Percentiles rank a stretch among this genome's conserved stretches.
Evolutionary conservation across 1,140 invertebrate species (phyloP).

Genomic region (Halesus radiatus): DNA sequence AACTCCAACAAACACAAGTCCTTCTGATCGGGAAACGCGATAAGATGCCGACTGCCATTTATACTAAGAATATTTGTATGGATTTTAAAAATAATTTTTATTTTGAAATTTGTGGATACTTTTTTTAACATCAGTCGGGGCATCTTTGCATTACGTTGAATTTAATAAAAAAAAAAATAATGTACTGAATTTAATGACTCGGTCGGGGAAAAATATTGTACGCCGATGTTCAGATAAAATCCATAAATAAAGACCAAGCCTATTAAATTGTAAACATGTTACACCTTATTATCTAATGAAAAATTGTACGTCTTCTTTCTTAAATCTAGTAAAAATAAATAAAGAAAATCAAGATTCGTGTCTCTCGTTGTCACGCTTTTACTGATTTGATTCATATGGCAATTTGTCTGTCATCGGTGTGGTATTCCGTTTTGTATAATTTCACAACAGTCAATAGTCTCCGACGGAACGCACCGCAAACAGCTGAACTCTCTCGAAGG

Average conservation of each 20-base stretch:
- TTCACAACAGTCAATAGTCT: neutral
- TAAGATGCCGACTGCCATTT: no score
- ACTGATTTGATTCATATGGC: neutral
- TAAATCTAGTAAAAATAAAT: constrained; percentile 27
- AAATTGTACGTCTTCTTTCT: constrained; percentile 15
- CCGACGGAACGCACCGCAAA: neutral
- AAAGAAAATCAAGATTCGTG: neutral
- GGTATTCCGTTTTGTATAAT: neutral
- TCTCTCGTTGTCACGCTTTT: neutral
- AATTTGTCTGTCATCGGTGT: neutral
- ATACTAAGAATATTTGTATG: no score
- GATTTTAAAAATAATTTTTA: no score
- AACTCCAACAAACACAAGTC: no score
- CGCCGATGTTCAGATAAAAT: neutral
- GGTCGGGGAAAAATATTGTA: no score
- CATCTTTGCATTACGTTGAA: no score
- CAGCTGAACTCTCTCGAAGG: neutral
- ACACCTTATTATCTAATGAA: constrained; percentile 1
- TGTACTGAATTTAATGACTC: no score
- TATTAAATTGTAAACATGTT: neutral
- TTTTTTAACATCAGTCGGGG: no score
- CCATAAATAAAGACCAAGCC: neutral
- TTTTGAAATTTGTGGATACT: no score
- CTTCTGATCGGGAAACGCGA: no score
- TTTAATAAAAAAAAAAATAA: no score